phyloP scores from a whole-genome alignment of 2,113 vertebrate species.

The Nymphicus hollandicus region DNA sequence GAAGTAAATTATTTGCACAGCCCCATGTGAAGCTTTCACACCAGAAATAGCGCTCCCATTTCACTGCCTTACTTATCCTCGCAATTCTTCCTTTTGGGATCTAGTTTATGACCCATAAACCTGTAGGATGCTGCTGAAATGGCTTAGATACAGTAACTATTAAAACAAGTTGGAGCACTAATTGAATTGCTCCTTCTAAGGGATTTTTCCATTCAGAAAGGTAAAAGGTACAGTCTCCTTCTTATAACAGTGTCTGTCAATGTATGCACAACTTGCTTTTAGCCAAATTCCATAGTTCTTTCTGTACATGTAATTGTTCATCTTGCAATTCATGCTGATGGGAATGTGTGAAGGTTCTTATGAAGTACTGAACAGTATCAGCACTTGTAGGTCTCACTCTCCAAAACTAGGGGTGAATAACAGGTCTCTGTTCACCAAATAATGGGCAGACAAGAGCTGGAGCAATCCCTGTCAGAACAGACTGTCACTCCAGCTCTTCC shows the following conservation, averaged over 20 bases:
- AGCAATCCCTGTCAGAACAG: background rate
- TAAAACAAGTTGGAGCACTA: constrained; percentile 60
- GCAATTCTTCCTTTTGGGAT: constrained; percentile 60
- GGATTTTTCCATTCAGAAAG: constrained; percentile 54
- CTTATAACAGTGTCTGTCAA: background rate
- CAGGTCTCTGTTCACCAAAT: background rate
- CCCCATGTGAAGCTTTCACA: background rate
- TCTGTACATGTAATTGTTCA: fast-evolving
- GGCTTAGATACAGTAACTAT: constrained; percentile 65
- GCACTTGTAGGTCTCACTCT: background rate
- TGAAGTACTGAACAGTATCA: background rate
- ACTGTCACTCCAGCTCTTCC: background rate
- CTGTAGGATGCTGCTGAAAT: constrained; percentile 48
- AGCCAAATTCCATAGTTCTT: background rate
- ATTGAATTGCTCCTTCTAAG: constrained; percentile 61
- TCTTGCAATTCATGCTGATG: background rate
- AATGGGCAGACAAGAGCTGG: background rate
- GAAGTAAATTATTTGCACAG: background rate
- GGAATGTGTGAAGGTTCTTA: background rate
- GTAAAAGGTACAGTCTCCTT: constrained; percentile 35
- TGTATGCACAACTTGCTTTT: background rate
- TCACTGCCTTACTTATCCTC: constrained; percentile 52
- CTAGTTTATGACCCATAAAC: constrained; percentile 63
- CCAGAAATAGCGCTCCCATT: constrained; percentile 24
- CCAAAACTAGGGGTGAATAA: background rate